Evolutionary conservation across 2,113 vertebrate genomes (phyloP), one percentile per base, ranked within the genome.

Genomic region (Cololabis saira): DNA sequence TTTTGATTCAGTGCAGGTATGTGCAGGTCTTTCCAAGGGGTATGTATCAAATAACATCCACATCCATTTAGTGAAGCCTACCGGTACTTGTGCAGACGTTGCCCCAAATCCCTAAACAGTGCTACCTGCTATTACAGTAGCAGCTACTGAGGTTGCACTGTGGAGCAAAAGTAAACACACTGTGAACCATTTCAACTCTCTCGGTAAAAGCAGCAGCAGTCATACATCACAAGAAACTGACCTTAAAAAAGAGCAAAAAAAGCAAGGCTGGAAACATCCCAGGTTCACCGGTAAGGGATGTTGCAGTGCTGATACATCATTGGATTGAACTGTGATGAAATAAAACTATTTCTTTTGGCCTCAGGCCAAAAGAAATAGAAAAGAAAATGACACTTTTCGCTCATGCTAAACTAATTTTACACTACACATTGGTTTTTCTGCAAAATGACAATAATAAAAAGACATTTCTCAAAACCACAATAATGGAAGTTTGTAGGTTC

Each of bases 161-260:
- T 67, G 64, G 67, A 81, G 74, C 70, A 77, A 76, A 74, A 66
- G 85, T 83, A 90, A 89, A 88, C 74, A 86, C 55, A 72, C 42
- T 60, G 61, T 66, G 81, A 79, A 87, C 79, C 47, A 71, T 66
- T 63, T 48, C 10, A 4, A 54, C 73, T 85, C 79, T 73, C 84
- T 60, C 67, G 84, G 67, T 76, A 54, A 66, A 75, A 80, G 68
- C 40, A 74, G 60, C 69, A 65, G 76, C 51, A 80, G 75, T 57
- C 76, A 86, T 88, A 84, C 54, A 85, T 90, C 87, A 90, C 42
- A 71, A 58, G 52, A 81, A 78, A 78, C n/a, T 82, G 80, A 84
- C 77, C 84, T 82, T 72, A 42, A 86, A 79, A 68, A 74, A 60
- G 60, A 54, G 40, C 33, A 13, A 53, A 37, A 44, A 18, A 18